A percentile compares a stretch with the other conserved stretches of the same genome.
Evolutionary conservation across 2,113 vertebrate genomes (phyloP).

Genomic region (Shinisaurus crocodilurus): DNA sequence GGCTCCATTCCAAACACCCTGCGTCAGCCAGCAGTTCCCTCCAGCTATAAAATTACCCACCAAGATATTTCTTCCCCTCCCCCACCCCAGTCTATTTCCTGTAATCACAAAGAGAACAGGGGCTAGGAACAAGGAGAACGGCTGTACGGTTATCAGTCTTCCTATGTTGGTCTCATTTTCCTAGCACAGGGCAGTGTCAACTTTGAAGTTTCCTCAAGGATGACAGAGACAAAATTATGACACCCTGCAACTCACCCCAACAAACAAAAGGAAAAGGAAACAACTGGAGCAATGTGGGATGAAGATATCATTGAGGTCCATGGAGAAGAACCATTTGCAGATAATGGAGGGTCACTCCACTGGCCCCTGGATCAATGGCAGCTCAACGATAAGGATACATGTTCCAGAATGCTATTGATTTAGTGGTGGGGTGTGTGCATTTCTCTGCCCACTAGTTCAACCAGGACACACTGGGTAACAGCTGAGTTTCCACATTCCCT

Average conservation of each 20-base stretch:
- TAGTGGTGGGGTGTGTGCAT: not conserved
- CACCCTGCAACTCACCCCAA: too few relatives aligned
- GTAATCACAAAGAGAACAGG: not conserved
- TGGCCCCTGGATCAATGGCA: not conserved
- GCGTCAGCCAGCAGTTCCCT: not conserved
- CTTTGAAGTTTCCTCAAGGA: not conserved
- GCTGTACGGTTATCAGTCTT: not conserved
- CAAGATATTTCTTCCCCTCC: accelerated
- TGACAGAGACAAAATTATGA: not conserved
- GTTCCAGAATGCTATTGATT: not conserved
- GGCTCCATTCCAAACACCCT: not conserved
- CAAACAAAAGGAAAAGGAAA: not conserved
- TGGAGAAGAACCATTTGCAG: not conserved
- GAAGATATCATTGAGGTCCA: not conserved
- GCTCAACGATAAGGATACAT: not conserved
- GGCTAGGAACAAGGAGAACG: not conserved
- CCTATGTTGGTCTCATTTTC: not conserved
- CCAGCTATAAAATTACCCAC: not conserved
- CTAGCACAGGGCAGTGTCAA: not conserved
- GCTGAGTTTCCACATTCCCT: not conserved
- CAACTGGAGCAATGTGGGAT: not conserved
- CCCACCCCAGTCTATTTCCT: not conserved
- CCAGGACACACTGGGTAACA: not conserved
- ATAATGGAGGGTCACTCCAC: not conserved
- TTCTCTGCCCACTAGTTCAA: not conserved